Evolutionary conservation across 2,888 invertebrate species (phyloP).

Genomic region (Drosophila eohydei): DNA sequence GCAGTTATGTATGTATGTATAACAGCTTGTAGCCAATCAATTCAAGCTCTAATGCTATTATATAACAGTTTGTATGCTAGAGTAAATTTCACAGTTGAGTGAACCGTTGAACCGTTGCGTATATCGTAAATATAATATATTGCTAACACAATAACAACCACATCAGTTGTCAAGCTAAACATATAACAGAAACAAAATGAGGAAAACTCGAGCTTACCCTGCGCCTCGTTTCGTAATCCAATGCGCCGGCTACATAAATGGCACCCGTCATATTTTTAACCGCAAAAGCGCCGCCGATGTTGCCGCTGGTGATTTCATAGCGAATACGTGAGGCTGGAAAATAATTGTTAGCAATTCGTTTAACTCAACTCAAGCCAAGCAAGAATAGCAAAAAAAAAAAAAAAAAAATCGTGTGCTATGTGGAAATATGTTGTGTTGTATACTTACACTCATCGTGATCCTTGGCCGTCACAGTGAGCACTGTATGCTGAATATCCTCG

Average conservation of each 20-base stretch:
- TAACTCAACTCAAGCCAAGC: conserved; percentile 15
- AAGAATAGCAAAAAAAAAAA: neutral
- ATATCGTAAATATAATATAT: conserved; percentile 18
- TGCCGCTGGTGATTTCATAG: conserved; percentile 99
- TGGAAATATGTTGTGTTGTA: conserved; percentile 3
- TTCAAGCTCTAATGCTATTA: neutral
- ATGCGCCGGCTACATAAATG: conserved; percentile 98
- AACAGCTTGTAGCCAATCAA: neutral
- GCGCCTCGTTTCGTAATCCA: conserved; percentile 98
- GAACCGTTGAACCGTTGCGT: conserved; percentile 46
- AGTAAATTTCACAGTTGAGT: conserved; percentile 67
- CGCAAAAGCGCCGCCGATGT: conserved; percentile 98
- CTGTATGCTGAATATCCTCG: conserved; percentile 98
- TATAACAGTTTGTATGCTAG: conserved; percentile 21
- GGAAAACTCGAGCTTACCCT: conserved; percentile 89
- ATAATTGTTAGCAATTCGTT: conserved; percentile 50
- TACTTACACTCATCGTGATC: conserved; percentile 99
- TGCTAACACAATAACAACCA: conserved; percentile 22
- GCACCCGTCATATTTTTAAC: conserved; percentile 99
- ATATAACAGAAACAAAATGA: conserved; percentile 14
- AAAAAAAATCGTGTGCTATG: neutral
- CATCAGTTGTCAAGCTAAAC: conserved; percentile 29
- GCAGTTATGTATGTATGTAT: neutral
- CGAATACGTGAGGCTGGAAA: conserved; percentile 97
- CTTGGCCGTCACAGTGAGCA: conserved; percentile 99